phyloP scores from a whole-genome alignment of 2,888 invertebrate genomes.

The Biston stratarius region DNA sequence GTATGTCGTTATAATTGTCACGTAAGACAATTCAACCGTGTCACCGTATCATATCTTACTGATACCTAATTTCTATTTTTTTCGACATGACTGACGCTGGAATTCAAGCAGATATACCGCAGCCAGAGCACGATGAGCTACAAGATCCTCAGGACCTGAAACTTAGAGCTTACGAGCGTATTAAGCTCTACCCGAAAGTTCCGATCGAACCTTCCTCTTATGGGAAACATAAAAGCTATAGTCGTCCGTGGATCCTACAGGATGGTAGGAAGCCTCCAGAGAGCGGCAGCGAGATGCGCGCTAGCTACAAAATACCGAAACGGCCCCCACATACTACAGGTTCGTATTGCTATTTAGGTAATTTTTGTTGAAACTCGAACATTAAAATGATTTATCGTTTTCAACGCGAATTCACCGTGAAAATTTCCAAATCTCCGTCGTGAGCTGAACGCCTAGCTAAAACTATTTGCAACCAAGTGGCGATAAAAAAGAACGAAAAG shows the following conservation, averaged over 20 bases:
- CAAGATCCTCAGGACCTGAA: slow-evolving; percentile 60
- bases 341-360: slow-evolving; percentile 40
- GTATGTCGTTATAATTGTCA: no score
- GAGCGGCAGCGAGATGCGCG: slow-evolving; percentile 76
- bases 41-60: no score
- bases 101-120: slow-evolving; percentile 73
- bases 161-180: slow-evolving; percentile 71
- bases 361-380: slow-evolving; percentile 2
- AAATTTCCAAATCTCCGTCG: no score
- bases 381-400: no score
- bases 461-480: no score
- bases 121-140: slow-evolving; percentile 52
- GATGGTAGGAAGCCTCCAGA: slow-evolving; percentile 72
- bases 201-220: slow-evolving; percentile 76
- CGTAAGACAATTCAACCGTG: no score
- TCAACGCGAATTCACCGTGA: no score
- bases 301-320: slow-evolving; percentile 63
- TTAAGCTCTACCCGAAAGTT: slow-evolving; percentile 72
- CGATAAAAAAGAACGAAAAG: no score
- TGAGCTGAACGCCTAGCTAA: no score
- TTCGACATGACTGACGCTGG: slow-evolving; percentile 55
- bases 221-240: slow-evolving; percentile 72
- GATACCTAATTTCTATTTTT: background rate
- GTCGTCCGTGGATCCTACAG: slow-evolving; percentile 78
- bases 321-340: slow-evolving; percentile 64